Conservation (phyloP, 2,888 invertebrate species). For the Nasonovia ribisnigri region DNA sequence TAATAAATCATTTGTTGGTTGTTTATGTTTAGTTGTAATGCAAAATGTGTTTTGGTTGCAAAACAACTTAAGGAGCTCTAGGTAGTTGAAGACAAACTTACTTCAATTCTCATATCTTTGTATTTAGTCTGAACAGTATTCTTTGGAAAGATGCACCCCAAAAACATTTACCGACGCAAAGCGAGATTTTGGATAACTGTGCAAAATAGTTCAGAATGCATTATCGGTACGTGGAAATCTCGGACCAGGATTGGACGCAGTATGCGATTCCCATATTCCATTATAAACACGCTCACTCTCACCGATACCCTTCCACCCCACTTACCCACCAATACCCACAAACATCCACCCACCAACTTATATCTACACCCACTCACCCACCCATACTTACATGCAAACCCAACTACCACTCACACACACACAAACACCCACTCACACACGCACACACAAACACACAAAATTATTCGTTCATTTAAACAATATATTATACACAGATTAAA, state of each 20-base stretch:
- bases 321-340: no score
- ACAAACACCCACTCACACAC: no score
- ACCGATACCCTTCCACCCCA: background rate
- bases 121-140: background rate
- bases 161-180: background rate
- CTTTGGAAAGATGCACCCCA: background rate
- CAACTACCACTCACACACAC: no score
- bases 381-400: no score
- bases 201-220: background rate
- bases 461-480: background rate
- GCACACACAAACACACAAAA: background rate
- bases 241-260: background rate
- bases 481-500: background rate
- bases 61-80: background rate
- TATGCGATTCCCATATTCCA: background rate
- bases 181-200: background rate
- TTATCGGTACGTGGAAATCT: background rate
- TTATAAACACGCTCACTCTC: background rate
- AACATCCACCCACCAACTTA: no score
- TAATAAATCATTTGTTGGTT: background rate
- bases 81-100: background rate
- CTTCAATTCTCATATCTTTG: background rate
- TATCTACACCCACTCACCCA: no score
- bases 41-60: background rate
- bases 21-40: background rate